A percentile compares a stretch with the other conserved stretches of the same genome.
phyloP scores from a whole-genome alignment of 2,113 vertebrate species.

The Patagioenas fasciata region DNA sequence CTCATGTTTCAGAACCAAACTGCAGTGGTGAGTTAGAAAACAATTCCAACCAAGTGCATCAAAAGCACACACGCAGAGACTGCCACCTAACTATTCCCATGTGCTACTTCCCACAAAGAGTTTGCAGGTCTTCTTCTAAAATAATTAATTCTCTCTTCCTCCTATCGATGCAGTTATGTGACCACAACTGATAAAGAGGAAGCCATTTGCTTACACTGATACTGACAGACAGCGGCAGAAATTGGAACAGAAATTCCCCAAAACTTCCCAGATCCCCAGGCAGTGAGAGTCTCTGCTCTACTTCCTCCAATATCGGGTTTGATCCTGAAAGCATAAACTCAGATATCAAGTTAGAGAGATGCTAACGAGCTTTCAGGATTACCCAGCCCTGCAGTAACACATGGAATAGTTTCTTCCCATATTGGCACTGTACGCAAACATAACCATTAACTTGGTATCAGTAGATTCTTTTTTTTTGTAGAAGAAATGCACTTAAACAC shows the following conservation, averaged over 20 bases:
- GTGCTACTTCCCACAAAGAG: background rate
- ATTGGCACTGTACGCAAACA: background rate
- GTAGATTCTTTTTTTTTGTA: background rate
- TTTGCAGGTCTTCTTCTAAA: background rate
- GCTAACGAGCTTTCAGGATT: background rate
- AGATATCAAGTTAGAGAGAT: background rate
- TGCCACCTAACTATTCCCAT: background rate
- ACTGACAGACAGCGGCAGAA: background rate
- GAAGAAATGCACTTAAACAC: constrained; percentile 6
- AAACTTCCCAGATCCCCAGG: background rate
- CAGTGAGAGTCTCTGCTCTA: background rate
- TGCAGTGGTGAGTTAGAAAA: background rate
- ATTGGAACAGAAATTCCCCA: background rate
- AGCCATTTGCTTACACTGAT: background rate
- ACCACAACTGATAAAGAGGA: background rate
- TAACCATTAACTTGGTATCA: background rate
- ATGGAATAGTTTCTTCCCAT: background rate
- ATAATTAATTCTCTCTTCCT: background rate
- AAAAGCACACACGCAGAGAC: background rate
- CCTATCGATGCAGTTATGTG: accelerated
- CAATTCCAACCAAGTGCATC: background rate
- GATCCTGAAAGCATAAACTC: background rate
- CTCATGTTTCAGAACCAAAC: background rate
- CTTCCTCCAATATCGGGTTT: background rate
- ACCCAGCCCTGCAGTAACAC: background rate